phyloP scores from a whole-genome alignment of 2,888 invertebrate genomes.

The Tridacna gigas region DNA sequence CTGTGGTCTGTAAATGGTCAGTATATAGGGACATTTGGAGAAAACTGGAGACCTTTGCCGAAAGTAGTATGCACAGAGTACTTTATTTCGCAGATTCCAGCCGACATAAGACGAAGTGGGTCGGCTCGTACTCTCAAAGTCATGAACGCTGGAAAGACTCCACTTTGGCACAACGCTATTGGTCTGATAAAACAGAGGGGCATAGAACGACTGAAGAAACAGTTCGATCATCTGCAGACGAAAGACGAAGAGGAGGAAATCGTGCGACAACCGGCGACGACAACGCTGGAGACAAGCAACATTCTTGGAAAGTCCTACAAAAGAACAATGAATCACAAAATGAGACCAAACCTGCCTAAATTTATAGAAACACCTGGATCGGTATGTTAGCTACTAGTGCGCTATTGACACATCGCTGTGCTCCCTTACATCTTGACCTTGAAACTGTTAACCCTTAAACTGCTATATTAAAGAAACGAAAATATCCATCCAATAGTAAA shows the following conservation, averaged over 20 bases:
- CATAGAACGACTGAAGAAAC: constrained; percentile 59
- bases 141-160: constrained; percentile 70
- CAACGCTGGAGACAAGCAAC: constrained; percentile 61
- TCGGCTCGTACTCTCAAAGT: constrained; percentile 92
- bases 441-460: too few relatives aligned
- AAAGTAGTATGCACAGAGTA: constrained; percentile 81
- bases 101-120: constrained; percentile 90
- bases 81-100: constrained; percentile 86
- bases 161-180: constrained; percentile 71
- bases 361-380: constrained; percentile 70
- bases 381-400: constrained; percentile 59
- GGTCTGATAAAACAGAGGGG: constrained; percentile 60
- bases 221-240: constrained; percentile 61
- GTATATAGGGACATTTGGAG: constrained; percentile 90
- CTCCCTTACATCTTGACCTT: too few relatives aligned
- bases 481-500: too few relatives aligned
- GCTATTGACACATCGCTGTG: too few relatives aligned
- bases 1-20: constrained; percentile 80
- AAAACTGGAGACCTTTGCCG: constrained; percentile 88
- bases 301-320: constrained; percentile 78
- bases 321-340: constrained; percentile 68
- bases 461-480: too few relatives aligned
- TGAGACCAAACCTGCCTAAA: constrained; percentile 68
- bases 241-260: constrained; percentile 43
- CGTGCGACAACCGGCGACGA: constrained; percentile 29